Evolutionary conservation across 2,888 invertebrate species (phyloP), one percentile per base, ranked within the genome.

Genomic region (Noctua pronuba): DNA sequence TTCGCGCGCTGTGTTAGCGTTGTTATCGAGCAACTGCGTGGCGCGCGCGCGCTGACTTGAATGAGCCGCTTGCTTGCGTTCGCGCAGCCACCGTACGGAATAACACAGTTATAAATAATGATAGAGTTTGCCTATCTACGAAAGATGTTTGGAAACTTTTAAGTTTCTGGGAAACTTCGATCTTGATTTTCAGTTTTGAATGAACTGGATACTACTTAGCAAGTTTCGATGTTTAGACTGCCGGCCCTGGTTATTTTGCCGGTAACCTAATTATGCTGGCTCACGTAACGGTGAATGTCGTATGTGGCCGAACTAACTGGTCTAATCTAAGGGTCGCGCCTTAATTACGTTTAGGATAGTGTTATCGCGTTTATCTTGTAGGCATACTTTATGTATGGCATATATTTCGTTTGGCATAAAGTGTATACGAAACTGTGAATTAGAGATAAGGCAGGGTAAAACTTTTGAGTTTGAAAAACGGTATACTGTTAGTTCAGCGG

Each of bases 41-140:
- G 86, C 83, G 86, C 86, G 75, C 88, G 71, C 72, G 76, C 82
- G 28, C n/a, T 28, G 11, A 64, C 73, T 67, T 81, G 86, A 89
- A 83, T 83, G 85, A 80, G 74, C 65, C 60, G 28, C 18, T 38
- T 70, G 28, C 18, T 38, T 70, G 75, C 62, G 60, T 55, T 38
- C 31, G 28, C 35, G 66, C 49, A 7, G 55, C n/a, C 21, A 38
- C n/a, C 49, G 41, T 49, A 67, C 74, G 38, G 58, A 75, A 65
- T 55, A 52, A 77, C 72, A 76, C 87, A 82, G 83, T 85, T 87
- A 87, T 85, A 80, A 75, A 77, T 87, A 79, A 79, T 80, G 75
- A 67, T 85, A 80, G 60, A 66, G 18, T 66, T 65, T 55, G 65
- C 52, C n/a, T 65, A 73, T 70, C 67, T 81, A 58, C 21, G 66